Base-by-base conservation (phyloP, 2,888 invertebrate species). In the Philopedon plagiatum region DNA sequence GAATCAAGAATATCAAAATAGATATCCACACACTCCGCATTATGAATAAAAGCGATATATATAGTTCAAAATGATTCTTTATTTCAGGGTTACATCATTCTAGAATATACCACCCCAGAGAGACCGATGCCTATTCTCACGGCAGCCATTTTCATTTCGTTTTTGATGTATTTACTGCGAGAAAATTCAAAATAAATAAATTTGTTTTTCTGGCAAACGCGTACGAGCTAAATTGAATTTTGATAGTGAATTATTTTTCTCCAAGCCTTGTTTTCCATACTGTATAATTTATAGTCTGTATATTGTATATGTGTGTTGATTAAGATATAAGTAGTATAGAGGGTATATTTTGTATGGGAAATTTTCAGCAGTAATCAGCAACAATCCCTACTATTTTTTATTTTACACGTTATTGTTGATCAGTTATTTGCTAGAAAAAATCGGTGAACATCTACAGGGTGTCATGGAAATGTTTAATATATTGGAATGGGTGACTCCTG, bases 121-220 rank as follows among this genome's bases (percentile, higher is more conserved):
- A 49, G 69, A 46, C 57, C 58, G 46, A 49, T 19, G 70, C 34
- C 63, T 70, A 70, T 63, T 63, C 70, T 70, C 70, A 21, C 29
- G 70, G 51, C 57, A 29, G 70, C 70, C 49, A 70, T 70, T 70
- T 70, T 70, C 63, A 57, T 70, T 62, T 63, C 63, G n/a, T 41
- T 57, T 46, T 39, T 70, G 70, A 70, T 70, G 63, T 70, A 70
- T 70, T 70, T 70, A 70, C 63, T 63, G 63, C 63, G 57, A 63
- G 58, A 70, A 63, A 63, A 70, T 70, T 63, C 63, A 70, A 70
- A 70, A 70, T 58, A 63, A 70, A 70, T 70, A 63, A 70, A 70
- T 70, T 70, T 62, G 49, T 56, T 63, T 63, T 70, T 63, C 49
- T 63, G 54, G 21, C 15, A 37, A 46, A 70, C 37, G 56, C 29